Evolutionary conservation across 2,797 vertebrate genomes (phyloP), one percentile per base, ranked within the genome.

Genomic region (Antennarius maculatus): DNA sequence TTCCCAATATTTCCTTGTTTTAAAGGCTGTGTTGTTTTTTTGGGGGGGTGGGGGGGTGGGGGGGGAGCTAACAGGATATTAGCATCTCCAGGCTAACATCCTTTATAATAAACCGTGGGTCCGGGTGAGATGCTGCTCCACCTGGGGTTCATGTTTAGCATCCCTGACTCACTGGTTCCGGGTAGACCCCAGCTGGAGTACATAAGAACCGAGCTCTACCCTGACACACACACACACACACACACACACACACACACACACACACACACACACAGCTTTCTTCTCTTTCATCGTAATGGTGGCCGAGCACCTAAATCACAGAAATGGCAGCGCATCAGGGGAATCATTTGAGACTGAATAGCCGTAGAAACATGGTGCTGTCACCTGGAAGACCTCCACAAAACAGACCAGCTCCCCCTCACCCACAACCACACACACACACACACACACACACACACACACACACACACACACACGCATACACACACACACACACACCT

Each of bases 241-340:
- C 47, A 54, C 66, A 46, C 79, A 31, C 65, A 41, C 77, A 58
- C 77, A 54, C 66, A 83, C n/a, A 23, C 23, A 23, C 23, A 51
- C 47, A 54, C 66, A 46, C 79, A 31, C 65, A 41, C 77, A 58
- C 77, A 54, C 66, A 83, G 71, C 74, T 83, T 77, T 81, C 77
- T 76, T 76, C 86, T 79, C 77, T 83, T 89, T 89, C 82, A 84
- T 80, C 78, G 76, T 74, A 88, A 90, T 85, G 83, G 84, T 69
- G 81, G 83, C 74, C 78, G 72, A 85, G 79, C 86, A 89, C 82
- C 90, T 92, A 92, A 93, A 93, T 92, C 90, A 93, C 87, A 86
- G 83, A 89, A 93, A 93, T 91, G 89, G 89, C 89, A 83, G 86
- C 86, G 83, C 89, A 93, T 93, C 90, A 94, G 83, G 85, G 82